These are phyloP conservation scores for Phoebastria nigripes DNA, from an alignment of 2,797 vertebrate species.

Conservation along the genomic window DNA sequence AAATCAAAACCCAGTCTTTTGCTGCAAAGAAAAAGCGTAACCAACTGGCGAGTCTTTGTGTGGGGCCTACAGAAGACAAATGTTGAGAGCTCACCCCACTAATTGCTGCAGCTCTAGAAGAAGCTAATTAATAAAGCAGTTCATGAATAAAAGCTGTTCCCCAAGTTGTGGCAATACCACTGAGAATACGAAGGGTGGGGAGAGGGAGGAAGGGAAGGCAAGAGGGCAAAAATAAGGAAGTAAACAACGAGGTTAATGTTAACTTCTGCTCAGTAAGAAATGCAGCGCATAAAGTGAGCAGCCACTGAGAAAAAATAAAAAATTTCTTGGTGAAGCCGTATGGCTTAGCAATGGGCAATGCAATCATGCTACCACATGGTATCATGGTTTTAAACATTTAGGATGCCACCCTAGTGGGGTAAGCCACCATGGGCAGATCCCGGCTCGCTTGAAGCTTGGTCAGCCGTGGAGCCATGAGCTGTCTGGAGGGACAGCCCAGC, in stretches of 20 bases:
- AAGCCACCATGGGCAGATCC: background rate
- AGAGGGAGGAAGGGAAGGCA: background rate
- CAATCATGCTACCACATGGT: background rate
- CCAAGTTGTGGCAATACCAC: background rate
- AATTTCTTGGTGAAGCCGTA: background rate
- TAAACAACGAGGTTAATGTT: background rate
- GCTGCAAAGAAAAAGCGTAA: background rate
- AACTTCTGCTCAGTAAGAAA: conserved; percentile 21
- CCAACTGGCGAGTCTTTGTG: background rate
- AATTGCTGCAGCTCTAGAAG: conserved; percentile 14
- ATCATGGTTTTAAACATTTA: background rate
- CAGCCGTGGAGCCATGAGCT: background rate
- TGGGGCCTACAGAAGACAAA: background rate
- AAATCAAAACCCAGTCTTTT: background rate
- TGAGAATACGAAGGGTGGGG: background rate
- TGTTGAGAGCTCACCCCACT: background rate
- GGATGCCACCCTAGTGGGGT: background rate
- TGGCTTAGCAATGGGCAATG: background rate
- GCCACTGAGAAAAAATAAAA: background rate
- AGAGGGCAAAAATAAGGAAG: background rate
- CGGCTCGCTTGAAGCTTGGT: fast-evolving
- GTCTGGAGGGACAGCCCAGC: background rate
- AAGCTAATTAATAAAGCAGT: conserved; percentile 29
- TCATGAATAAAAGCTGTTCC: conserved; percentile 21
- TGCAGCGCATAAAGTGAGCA: background rate